These are phyloP conservation scores for Ecliptopera silaceata DNA, from an alignment of 2,888 invertebrate genomes.

Conservation along the genomic window DNA sequence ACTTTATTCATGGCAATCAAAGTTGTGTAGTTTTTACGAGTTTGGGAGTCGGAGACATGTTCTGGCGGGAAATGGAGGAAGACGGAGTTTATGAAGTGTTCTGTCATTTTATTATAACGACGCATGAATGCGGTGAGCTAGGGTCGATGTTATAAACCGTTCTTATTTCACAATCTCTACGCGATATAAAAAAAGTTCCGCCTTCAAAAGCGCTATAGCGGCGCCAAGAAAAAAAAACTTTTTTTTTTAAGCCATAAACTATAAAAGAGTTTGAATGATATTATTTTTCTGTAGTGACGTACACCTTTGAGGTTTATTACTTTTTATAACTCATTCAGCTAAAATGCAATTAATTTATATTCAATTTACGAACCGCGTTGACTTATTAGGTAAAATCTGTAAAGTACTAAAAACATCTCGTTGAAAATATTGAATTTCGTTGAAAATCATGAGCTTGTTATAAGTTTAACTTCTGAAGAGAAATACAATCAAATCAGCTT, in stretches of 20 bases:
- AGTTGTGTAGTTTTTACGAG: slow-evolving; percentile 31
- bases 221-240: too few species aligned
- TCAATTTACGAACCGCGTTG: too few species aligned
- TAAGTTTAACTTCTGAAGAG: slow-evolving; percentile 28
- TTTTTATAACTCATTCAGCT: too few species aligned
- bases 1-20: slow-evolving; percentile 29
- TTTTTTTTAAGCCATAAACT: too few species aligned
- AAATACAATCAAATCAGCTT: slow-evolving; percentile 31
- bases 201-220: too few species aligned
- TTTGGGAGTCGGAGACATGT: slow-evolving; percentile 11
- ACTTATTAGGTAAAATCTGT: too few species aligned
- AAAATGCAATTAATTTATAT: too few species aligned
- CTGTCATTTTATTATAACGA: slow-evolving; percentile 13
- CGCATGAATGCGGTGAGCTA: slow-evolving; percentile 1
- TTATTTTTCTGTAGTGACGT: too few species aligned
- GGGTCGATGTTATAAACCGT: slow-evolving; percentile 1
- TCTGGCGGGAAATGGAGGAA: slow-evolving; percentile 9
- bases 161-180: background rate
- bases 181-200: too few species aligned
- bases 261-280: too few species aligned
- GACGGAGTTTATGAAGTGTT: slow-evolving; percentile 20
- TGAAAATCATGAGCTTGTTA: slow-evolving; percentile 32
- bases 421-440: slow-evolving; percentile 31
- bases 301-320: too few species aligned
- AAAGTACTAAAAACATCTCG: slow-evolving; percentile 18